Evolutionary conservation across 1,140 invertebrate species (phyloP).

Genomic region (Megathymus violae): DNA sequence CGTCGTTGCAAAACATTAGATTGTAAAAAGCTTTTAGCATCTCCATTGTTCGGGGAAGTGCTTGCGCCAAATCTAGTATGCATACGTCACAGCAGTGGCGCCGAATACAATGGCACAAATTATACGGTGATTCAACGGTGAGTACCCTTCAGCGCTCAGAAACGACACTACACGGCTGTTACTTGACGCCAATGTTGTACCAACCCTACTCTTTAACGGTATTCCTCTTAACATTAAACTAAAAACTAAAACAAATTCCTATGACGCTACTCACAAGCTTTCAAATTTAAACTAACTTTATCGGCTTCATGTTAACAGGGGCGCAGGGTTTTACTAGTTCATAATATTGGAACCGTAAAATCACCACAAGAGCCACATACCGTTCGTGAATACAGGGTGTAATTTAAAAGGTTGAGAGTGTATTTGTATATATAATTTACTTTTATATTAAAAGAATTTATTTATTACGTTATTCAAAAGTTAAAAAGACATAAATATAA

Average conservation of each 20-base stretch:
- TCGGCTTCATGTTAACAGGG: not conserved
- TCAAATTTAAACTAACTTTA: constrained; percentile 1
- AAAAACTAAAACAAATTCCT: constrained; percentile 16
- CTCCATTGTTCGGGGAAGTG: constrained; percentile 44
- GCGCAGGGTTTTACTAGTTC: constrained; percentile 3
- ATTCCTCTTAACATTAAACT: constrained; percentile 12
- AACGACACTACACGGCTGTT: constrained; percentile 27
- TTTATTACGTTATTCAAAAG: no score
- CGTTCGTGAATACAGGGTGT: not conserved
- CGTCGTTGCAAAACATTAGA: constrained; percentile 33
- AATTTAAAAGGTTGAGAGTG: not conserved
- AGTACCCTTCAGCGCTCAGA: constrained; percentile 24
- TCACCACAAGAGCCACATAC: not conserved
- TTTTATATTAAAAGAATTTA: no score
- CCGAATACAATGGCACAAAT: constrained; percentile 51
- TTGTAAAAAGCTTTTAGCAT: constrained; percentile 38
- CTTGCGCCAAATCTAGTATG: constrained; percentile 41
- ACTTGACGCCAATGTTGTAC: constrained; percentile 26
- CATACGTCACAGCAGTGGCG: constrained; percentile 41
- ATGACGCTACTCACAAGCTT: constrained; percentile 14
- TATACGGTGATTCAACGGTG: constrained; percentile 44
- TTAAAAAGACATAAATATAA: no score
- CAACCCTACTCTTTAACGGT: constrained; percentile 13
- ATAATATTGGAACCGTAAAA: not conserved
- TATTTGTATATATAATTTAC: no score